Conservation (phyloP, 2,888 invertebrate species). For the Plagodis dolabraria region DNA sequence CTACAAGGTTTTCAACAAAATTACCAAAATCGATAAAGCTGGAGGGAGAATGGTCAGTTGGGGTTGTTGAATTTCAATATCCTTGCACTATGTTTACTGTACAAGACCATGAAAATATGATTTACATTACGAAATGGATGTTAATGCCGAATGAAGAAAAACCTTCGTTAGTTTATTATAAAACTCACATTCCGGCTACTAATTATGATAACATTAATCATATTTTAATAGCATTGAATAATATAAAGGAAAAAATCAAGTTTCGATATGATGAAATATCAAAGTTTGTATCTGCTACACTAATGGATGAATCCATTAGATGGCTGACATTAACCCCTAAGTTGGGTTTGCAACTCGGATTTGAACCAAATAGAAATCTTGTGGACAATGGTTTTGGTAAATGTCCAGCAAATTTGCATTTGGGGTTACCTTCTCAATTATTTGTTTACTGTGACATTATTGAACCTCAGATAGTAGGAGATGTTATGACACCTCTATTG, state of each 20-base stretch:
- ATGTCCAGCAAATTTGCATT: no score
- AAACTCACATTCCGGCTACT: conserved; percentile 36
- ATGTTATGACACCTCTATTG: conserved; percentile 38
- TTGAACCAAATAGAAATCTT: no score
- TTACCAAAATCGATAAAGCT: conserved; percentile 35
- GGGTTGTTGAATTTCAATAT: no score
- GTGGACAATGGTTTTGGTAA: no score
- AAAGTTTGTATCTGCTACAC: conserved; percentile 18
- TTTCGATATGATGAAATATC: conserved; percentile 33
- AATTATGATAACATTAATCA: conserved; percentile 34
- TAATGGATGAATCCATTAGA: conserved; percentile 12
- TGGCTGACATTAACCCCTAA: conserved; percentile 22
- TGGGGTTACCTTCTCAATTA: no score
- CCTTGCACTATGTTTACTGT: conserved; percentile 36
- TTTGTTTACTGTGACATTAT: no score
- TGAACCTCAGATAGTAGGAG: conserved; percentile 34
- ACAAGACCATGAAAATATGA: conserved; percentile 32
- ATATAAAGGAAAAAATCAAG: conserved; percentile 29
- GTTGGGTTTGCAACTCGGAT: conserved; percentile 35
- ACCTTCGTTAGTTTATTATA: conserved; percentile 25
- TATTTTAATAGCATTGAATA: conserved; percentile 32
- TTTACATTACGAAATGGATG: conserved; percentile 29
- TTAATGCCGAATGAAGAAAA: conserved; percentile 19
- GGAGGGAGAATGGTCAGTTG: conserved; percentile 36
- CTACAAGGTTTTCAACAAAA: conserved; percentile 35